Conservation (phyloP, 2,797 vertebrate genomes). For the Cheirogaleus major region DNA sequence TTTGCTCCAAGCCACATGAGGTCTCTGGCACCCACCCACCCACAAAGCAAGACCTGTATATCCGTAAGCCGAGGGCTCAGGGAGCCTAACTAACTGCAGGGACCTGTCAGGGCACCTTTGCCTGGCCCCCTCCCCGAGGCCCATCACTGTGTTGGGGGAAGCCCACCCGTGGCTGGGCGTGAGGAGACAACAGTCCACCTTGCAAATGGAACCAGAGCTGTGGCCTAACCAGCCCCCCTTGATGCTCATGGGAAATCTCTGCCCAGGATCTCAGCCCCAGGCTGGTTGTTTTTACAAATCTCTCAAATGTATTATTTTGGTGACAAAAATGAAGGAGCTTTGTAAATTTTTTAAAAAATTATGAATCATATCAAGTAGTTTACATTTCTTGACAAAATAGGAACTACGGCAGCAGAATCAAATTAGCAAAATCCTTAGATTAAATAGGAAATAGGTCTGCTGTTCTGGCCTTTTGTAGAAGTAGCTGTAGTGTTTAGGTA, state of each 20-base stretch:
- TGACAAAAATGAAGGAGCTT: constrained; percentile 87
- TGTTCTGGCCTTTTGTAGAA: constrained; percentile 81
- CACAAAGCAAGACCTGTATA: constrained; percentile 43
- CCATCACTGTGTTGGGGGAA: neutral
- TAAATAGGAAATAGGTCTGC: constrained; percentile 77
- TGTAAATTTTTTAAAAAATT: constrained; percentile 83
- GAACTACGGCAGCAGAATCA: constrained; percentile 74
- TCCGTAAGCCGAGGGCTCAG: neutral
- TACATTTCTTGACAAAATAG: constrained; percentile 82
- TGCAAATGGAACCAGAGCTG: neutral
- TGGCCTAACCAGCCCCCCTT: neutral
- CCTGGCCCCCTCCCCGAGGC: neutral
- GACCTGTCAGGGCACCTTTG: neutral
- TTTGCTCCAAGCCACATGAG: constrained; percentile 65
- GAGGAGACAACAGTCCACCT: neutral
- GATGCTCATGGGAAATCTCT: neutral
- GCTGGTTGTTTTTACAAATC: constrained; percentile 76
- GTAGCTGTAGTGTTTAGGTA: constrained; percentile 81
- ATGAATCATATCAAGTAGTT: constrained; percentile 85
- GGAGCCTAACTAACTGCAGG: neutral
- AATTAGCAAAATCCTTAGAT: constrained; percentile 77
- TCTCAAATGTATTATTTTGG: constrained; percentile 81
- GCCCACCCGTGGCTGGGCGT: neutral
- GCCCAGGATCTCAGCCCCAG: constrained; percentile 61
- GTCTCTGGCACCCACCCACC: constrained; percentile 57